Evolutionary conservation across 2,797 vertebrate genomes (phyloP).

Genomic region (Coregonus sp.): DNA sequence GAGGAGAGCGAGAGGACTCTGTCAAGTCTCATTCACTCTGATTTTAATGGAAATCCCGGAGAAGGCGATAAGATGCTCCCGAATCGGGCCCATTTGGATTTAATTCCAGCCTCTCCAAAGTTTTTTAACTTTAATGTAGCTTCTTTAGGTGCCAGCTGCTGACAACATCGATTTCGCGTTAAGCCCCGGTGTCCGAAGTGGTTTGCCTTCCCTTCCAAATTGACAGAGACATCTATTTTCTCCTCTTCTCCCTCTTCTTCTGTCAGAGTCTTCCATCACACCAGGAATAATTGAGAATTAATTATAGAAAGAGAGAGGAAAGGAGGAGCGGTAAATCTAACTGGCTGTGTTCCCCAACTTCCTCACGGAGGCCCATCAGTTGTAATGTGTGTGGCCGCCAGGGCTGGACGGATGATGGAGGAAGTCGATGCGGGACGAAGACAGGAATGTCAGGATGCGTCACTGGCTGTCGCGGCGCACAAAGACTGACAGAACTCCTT

Average conservation of each 20-base stretch:
- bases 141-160: conserved; percentile 75
- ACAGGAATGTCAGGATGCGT: not conserved
- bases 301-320: conserved; percentile 7
- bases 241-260: conserved; percentile 47
- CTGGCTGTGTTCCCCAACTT: not conserved
- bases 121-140: conserved; percentile 75
- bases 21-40: conserved; percentile 74
- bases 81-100: conserved; percentile 67
- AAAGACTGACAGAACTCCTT: not conserved
- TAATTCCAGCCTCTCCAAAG: conserved; percentile 76
- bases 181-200: conserved; percentile 67
- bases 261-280: conserved; percentile 27
- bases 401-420: not conserved
- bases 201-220: conserved; percentile 73
- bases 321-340: not conserved
- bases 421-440: not conserved
- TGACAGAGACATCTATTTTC: conserved; percentile 78
- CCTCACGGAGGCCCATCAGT: not conserved
- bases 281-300: conserved; percentile 32
- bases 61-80: conserved; percentile 38
- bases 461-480: not conserved
- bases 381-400: not conserved
- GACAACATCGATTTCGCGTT: conserved; percentile 79
- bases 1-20: conserved; percentile 50
- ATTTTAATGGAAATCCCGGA: conserved; percentile 75